These are phyloP conservation scores for Pogonognathellus flavescens DNA, from an alignment of 1,140 invertebrate genomes.

Conservation along the genomic window DNA sequence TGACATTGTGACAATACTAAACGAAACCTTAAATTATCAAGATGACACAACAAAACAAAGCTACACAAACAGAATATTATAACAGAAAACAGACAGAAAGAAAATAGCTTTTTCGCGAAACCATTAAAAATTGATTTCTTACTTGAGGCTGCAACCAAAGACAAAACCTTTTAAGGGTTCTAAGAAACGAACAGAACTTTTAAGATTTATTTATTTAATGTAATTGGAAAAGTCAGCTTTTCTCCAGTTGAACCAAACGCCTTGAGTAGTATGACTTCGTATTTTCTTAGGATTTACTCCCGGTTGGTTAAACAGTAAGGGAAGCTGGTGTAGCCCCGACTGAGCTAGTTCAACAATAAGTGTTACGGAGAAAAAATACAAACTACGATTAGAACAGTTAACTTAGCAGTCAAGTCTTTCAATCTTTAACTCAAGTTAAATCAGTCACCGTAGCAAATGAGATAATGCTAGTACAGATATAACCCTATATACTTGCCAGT, in stretches of 20 bases:
- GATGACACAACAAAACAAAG: too few species aligned
- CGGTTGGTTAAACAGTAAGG: slow-evolving; percentile 8
- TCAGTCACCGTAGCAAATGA: slow-evolving; percentile 6
- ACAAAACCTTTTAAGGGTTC: not conserved
- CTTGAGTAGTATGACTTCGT: not conserved
- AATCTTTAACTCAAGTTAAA: slow-evolving; percentile 41
- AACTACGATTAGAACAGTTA: slow-evolving; percentile 16
- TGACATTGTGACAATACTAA: too few species aligned
- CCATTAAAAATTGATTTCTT: not conserved
- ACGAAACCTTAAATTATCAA: too few species aligned
- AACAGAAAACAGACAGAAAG: too few species aligned
- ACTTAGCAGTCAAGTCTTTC: slow-evolving; percentile 30
- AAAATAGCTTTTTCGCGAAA: too few species aligned
- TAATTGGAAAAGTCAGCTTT: too few species aligned
- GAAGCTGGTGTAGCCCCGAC: slow-evolving; percentile 29
- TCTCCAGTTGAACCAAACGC: too few species aligned
- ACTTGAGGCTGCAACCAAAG: not conserved
- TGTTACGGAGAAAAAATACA: slow-evolving; percentile 42
- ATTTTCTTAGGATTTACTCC: slow-evolving; percentile 16
- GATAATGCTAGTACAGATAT: slow-evolving; percentile 4
- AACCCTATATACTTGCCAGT: not conserved
- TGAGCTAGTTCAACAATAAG: slow-evolving; percentile 12
- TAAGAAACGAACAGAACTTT: not conserved
- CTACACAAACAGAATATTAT: too few species aligned
- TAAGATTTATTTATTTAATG: too few species aligned